phyloP scores from a whole-genome alignment of 2,113 vertebrate genomes.

The Panthera uncia region DNA sequence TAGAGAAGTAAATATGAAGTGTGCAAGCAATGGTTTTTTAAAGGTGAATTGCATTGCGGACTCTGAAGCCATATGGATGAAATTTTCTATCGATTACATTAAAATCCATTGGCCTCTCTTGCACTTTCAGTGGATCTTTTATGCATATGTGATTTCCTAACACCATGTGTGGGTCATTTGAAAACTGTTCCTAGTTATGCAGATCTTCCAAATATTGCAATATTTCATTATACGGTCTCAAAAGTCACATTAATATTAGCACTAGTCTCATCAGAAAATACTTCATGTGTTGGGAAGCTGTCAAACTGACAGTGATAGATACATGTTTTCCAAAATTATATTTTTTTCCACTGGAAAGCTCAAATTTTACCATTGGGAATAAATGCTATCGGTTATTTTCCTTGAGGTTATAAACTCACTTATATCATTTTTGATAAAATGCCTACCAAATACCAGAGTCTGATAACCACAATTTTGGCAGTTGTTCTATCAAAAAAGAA shows the following conservation, averaged over 20 bases:
- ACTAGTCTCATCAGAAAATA: not conserved
- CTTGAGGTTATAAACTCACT: not conserved
- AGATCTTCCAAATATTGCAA: not conserved
- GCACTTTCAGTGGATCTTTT: not conserved
- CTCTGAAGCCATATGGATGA: not conserved
- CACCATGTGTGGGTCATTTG: not conserved
- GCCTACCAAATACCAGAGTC: not conserved
- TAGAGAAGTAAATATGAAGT: constrained; percentile 43
- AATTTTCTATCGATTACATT: not conserved
- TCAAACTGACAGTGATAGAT: not conserved
- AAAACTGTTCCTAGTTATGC: not conserved
- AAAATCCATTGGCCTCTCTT: not conserved
- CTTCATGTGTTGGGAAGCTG: not conserved
- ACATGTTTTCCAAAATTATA: not conserved
- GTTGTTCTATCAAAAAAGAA: not conserved
- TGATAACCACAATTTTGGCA: not conserved
- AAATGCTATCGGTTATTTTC: not conserved
- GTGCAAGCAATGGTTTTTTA: not conserved
- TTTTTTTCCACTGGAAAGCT: not conserved
- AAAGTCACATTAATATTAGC: not conserved
- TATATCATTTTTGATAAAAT: not conserved
- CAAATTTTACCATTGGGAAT: not conserved
- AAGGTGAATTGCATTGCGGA: not conserved
- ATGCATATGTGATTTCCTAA: not conserved
- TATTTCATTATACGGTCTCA: not conserved